Conservation (phyloP, 2,888 invertebrate genomes). For the Melinopterus prodromus region DNA sequence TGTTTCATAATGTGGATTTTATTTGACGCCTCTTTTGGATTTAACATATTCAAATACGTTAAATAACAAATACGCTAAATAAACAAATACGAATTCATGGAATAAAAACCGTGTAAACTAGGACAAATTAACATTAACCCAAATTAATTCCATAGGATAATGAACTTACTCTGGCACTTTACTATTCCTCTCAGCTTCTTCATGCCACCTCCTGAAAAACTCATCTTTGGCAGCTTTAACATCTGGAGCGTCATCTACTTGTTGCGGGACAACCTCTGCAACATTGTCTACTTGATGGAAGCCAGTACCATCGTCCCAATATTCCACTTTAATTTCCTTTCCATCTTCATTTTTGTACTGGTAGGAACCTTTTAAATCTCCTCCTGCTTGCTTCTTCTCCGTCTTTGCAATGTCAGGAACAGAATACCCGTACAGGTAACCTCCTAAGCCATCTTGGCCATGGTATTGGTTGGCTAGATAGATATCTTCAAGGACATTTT, state of each 20-base stretch:
- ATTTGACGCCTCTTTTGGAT: conserved; percentile 40
- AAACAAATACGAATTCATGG: too few species aligned
- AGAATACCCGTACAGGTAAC: conserved; percentile 76
- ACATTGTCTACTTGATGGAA: conserved; percentile 82
- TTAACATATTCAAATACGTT: too few species aligned
- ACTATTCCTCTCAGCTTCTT: conserved; percentile 65
- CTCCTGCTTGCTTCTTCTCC: conserved; percentile 74
- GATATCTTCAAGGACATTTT: conserved; percentile 74
- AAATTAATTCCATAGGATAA: too few species aligned
- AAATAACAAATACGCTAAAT: too few species aligned
- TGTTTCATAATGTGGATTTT: conserved; percentile 7
- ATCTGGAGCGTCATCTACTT: conserved; percentile 73
- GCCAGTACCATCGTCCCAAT: conserved; percentile 79
- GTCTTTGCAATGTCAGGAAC: conserved; percentile 78
- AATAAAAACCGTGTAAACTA: conserved; percentile 33
- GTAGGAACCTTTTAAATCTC: conserved; percentile 76
- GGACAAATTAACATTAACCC: conserved; percentile 39
- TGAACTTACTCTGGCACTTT: conserved; percentile 35
- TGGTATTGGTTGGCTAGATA: conserved; percentile 77
- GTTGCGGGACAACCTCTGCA: conserved; percentile 69
- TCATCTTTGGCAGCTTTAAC: conserved; percentile 75
- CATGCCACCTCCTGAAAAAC: conserved; percentile 74
- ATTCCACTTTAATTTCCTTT: conserved; percentile 71
- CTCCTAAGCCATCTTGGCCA: conserved; percentile 71
- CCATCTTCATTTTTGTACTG: conserved; percentile 70